These are phyloP conservation scores for Aleiodes testaceus DNA, from an alignment of 2,888 invertebrate species.

Conservation along the genomic window DNA sequence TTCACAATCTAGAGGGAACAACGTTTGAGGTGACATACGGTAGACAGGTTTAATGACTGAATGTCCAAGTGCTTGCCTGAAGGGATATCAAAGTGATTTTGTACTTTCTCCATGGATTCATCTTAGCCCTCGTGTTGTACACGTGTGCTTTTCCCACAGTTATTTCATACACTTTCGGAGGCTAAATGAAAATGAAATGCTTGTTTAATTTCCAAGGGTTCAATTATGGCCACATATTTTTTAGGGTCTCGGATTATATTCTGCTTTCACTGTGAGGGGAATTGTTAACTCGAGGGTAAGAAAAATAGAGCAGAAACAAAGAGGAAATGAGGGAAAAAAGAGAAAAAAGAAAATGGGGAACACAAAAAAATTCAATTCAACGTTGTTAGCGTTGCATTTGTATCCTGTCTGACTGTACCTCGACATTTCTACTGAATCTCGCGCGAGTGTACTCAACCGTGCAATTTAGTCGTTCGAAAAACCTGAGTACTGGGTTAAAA, in stretches of 20 bases:
- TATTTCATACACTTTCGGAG: not conserved
- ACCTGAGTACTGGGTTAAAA: not conserved
- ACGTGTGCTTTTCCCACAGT: not conserved
- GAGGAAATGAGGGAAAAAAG: not conserved
- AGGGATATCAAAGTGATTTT: constrained; percentile 33
- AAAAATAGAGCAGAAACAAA: not conserved
- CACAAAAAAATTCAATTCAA: too few species aligned
- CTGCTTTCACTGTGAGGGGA: not conserved
- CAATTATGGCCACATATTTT: not conserved
- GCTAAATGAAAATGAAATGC: not conserved
- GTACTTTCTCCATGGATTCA: not conserved
- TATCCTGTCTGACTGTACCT: not conserved
- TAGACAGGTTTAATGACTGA: constrained; percentile 30
- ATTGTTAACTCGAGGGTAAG: not conserved
- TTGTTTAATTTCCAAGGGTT: constrained; percentile 8
- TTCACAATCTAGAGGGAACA: constrained; percentile 5
- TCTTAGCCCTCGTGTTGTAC: not conserved
- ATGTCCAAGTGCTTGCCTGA: not conserved
- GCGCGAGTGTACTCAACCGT: not conserved
- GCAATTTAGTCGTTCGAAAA: constrained; percentile 8
- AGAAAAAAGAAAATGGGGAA: too few species aligned
- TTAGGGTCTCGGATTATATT: not conserved
- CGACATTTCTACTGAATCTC: not conserved
- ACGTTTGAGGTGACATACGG: constrained; percentile 15
- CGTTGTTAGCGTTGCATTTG: too few species aligned